Percentiles rank a stretch among this genome's conserved stretches.
These are phyloP conservation scores for Luscinia megarhynchos DNA, from an alignment of 2,797 vertebrate species.

Conservation along the genomic window DNA sequence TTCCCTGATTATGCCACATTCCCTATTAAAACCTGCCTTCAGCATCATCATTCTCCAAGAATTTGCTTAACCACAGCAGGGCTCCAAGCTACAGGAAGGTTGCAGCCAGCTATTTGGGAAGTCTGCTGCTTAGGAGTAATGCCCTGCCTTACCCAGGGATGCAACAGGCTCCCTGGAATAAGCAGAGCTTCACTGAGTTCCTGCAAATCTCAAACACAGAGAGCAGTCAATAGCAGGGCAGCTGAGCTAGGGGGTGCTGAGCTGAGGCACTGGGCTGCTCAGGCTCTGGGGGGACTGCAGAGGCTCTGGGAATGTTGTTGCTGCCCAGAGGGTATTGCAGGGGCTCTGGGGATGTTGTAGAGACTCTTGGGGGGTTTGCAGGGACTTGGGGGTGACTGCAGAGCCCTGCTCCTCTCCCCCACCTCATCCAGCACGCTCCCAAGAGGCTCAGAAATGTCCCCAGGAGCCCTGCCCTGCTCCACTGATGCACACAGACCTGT, in stretches of 20 bases:
- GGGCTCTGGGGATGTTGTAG: background rate
- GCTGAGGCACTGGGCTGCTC: background rate
- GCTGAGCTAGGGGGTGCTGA: background rate
- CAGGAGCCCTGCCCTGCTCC: background rate
- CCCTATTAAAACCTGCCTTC: background rate
- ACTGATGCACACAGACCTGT: constrained; percentile 2
- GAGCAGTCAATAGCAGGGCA: background rate
- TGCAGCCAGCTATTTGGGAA: background rate
- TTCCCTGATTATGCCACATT: background rate
- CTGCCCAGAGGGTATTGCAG: background rate
- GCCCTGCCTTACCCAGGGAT: background rate
- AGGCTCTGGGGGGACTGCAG: background rate
- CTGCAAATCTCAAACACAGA: background rate
- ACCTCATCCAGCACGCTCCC: background rate
- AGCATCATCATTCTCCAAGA: background rate
- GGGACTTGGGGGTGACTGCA: background rate
- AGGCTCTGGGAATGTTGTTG: background rate
- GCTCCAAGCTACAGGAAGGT: background rate
- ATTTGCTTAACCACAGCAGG: constrained; percentile 16
- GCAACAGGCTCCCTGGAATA: background rate
- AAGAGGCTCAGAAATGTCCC: background rate
- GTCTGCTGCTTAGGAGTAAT: background rate
- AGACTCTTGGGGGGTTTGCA: background rate
- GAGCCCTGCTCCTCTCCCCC: background rate
- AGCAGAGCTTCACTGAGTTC: background rate